Conservation (phyloP, 2,797 vertebrate genomes). For the Sternotherus odoratus region DNA sequence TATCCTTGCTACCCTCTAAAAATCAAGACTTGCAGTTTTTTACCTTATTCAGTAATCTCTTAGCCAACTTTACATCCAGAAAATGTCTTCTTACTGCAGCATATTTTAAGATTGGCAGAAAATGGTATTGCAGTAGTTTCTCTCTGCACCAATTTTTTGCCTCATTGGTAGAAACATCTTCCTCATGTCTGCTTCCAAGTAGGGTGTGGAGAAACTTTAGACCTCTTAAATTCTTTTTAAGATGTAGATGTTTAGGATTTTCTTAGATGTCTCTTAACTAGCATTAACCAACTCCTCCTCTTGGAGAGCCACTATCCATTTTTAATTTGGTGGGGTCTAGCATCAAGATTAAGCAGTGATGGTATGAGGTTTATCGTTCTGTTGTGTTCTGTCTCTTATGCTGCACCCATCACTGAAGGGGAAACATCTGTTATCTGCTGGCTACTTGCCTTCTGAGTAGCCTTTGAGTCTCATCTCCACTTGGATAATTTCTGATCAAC, state of each 20-base stretch:
- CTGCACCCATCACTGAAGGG: background rate
- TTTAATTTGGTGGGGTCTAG: background rate
- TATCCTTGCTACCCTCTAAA: slow-evolving; percentile 2
- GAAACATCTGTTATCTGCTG: background rate
- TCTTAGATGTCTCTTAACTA: background rate
- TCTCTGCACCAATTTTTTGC: slow-evolving; percentile 47
- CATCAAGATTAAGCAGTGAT: background rate
- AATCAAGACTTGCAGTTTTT: slow-evolving; percentile 56
- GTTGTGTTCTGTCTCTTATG: background rate
- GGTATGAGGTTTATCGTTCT: background rate
- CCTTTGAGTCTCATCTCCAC: background rate
- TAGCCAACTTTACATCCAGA: slow-evolving; percentile 60
- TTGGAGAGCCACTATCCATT: background rate
- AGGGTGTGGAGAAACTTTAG: background rate
- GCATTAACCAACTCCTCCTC: background rate
- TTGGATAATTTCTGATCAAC: background rate
- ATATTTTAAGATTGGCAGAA: slow-evolving; percentile 64
- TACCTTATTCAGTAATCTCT: slow-evolving; percentile 55
- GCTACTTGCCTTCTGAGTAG: background rate
- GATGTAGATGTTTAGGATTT: background rate
- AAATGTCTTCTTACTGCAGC: slow-evolving; percentile 50
- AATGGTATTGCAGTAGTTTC: slow-evolving; percentile 64
- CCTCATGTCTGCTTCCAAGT: background rate
- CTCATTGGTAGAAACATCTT: slow-evolving; percentile 8
- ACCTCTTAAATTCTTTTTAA: background rate